Evolutionary conservation across 2,888 invertebrate species (phyloP).

Genomic region (Drosophila sordidula): DNA sequence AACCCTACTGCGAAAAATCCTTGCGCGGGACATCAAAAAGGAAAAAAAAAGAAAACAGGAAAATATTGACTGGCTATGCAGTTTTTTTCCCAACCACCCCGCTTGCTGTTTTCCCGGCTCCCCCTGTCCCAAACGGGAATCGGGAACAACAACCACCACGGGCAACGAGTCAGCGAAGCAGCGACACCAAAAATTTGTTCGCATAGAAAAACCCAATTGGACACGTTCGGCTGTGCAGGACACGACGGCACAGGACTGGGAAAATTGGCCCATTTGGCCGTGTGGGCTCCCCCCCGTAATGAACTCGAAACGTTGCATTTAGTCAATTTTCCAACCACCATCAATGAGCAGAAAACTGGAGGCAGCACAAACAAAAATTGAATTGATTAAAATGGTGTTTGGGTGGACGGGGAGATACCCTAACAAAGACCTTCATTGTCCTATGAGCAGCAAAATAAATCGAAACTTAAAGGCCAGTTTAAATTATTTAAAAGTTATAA

Average conservation of each 20-base stretch:
- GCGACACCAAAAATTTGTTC: slow-evolving; percentile 47
- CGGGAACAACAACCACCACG: slow-evolving; percentile 45
- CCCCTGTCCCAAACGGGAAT: slow-evolving; percentile 71
- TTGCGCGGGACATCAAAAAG: slow-evolving; percentile 39
- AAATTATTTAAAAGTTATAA: background rate
- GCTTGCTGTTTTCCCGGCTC: slow-evolving; percentile 5
- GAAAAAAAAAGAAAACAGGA: slow-evolving; percentile 7
- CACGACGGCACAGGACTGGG: slow-evolving; percentile 32
- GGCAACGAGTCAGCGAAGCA: slow-evolving; percentile 24
- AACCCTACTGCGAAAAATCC: slow-evolving; percentile 53
- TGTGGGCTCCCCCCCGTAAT: slow-evolving; percentile 41
- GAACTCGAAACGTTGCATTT: slow-evolving; percentile 72
- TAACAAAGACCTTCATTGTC: background rate
- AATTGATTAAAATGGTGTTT: background rate
- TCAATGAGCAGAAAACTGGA: slow-evolving; percentile 38
- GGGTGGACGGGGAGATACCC: slow-evolving; percentile 9
- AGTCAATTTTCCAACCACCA: slow-evolving; percentile 76
- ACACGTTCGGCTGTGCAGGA: slow-evolving; percentile 35
- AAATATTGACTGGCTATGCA: slow-evolving; percentile 46
- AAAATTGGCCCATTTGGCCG: slow-evolving; percentile 69
- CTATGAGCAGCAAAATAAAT: background rate
- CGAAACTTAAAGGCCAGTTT: background rate
- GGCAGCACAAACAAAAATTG: slow-evolving; percentile 11
- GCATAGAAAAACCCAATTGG: slow-evolving; percentile 69
- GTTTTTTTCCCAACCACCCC: slow-evolving; percentile 47